Base-by-base conservation (phyloP, 1,140 invertebrate species). In the Lethocerus indicus region DNA sequence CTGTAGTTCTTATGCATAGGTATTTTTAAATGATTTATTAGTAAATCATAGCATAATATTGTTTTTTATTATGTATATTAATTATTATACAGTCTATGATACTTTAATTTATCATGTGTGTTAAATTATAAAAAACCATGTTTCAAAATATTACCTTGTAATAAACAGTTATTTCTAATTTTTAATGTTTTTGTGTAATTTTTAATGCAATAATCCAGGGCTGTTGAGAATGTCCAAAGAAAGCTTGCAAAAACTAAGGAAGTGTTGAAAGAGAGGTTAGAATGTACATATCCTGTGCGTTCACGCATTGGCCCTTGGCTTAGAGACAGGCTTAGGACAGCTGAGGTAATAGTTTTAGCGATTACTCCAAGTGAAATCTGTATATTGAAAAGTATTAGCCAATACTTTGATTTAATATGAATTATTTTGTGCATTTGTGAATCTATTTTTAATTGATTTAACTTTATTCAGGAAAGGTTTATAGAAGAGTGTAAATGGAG, bases 1-100 rank as follows among this genome's bases (percentile, higher is more conserved):
- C 85, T 29, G 78, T 87, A 41, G 79, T 89, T 24, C 71, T 87
- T 41, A 87, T 93, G 79, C 79, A 87, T 62, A 80, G 76, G 75
- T 76, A 60, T n/a, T 16, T 40, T 40, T n/a, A n/a, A n/a, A n/a
- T n/a, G n/a, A n/a, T n/a, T n/a, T n/a, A n/a, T n/a, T n/a, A n/a
- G n/a, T n/a, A n/a, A n/a, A n/a, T n/a, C n/a, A n/a, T n/a, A n/a
- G n/a, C n/a, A n/a, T n/a, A n/a, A n/a, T n/a, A n/a, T n/a, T n/a
- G n/a, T n/a, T n/a, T n/a, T n/a, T n/a, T n/a, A n/a, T n/a, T n/a
- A n/a, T n/a, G n/a, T n/a, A n/a, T n/a, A n/a, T n/a, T n/a, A n/a
- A n/a, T n/a, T n/a, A n/a, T n/a, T n/a, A n/a, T n/a, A n/a, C n/a
- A n/a, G n/a, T n/a, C n/a, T n/a, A n/a, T n/a, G n/a, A n/a, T n/a